phyloP scores from a whole-genome alignment of 2,797 vertebrate species.

The Apodemus agrarius region DNA sequence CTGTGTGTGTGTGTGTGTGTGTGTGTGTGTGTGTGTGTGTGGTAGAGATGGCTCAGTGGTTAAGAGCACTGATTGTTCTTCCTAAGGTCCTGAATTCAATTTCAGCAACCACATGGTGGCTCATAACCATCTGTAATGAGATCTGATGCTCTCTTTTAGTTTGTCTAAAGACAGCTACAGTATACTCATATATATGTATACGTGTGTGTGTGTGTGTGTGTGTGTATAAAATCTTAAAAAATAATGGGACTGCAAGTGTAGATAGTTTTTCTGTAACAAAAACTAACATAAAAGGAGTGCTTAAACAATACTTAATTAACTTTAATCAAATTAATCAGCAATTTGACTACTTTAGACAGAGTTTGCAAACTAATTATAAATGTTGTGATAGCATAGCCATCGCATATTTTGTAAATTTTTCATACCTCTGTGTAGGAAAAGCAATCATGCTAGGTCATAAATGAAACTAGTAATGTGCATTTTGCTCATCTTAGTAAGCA shows the following conservation, averaged over 20 bases:
- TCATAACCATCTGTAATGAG: background rate
- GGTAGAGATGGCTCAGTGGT: background rate
- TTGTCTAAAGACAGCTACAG: background rate
- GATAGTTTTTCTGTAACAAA: slow-evolving; percentile 20
- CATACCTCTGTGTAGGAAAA: background rate
- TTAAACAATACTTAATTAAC: slow-evolving; percentile 37
- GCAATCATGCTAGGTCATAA: background rate
- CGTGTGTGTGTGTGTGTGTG: too few species aligned
- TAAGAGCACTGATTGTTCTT: background rate
- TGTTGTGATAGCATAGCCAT: background rate
- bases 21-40: too few species aligned
- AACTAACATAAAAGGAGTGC: slow-evolving; percentile 26
- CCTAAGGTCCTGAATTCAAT: background rate
- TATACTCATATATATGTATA: background rate
- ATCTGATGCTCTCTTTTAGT: background rate
- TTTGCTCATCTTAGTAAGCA: background rate
- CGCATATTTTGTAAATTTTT: background rate
- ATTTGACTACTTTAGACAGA: background rate
- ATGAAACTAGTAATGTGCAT: background rate
- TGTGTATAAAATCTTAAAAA: too few species aligned
- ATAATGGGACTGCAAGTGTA: background rate
- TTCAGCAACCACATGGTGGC: background rate
- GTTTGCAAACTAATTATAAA: background rate
- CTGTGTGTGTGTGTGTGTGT: too few species aligned
- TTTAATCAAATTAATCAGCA: slow-evolving; percentile 7